A percentile compares a stretch with the other conserved stretches of the same genome.
phyloP scores from a whole-genome alignment of 2,113 vertebrate species.

The Rattus rattus region DNA sequence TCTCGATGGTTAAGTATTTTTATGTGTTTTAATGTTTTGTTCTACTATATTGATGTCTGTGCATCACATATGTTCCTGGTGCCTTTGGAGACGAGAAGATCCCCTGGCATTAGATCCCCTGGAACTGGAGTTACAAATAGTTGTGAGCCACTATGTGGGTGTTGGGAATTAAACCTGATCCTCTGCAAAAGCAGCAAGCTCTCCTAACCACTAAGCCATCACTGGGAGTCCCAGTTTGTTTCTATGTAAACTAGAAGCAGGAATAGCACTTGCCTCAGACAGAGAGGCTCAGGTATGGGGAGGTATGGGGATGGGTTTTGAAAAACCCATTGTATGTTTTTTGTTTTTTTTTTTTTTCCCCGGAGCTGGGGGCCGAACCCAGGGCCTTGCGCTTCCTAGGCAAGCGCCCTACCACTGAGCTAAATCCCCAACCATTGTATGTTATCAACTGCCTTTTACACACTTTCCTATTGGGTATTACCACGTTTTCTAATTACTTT shows the following conservation, averaged over 20 bases:
- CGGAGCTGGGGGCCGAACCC: too few relatives aligned
- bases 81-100: not conserved
- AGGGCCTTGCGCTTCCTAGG: too few relatives aligned
- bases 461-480: conserved; percentile 13
- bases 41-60: not conserved
- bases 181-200: not conserved
- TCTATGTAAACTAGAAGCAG: conserved; percentile 43
- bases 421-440: too few relatives aligned
- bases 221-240: not conserved
- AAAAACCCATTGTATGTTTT: not conserved
- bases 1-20: not conserved
- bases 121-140: not conserved
- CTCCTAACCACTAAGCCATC: not conserved
- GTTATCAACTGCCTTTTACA: not conserved
- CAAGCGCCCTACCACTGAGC: too few relatives aligned
- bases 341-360: too few relatives aligned
- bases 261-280: not conserved
- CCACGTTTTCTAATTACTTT: conserved; percentile 23
- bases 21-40: not conserved
- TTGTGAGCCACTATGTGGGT: not conserved
- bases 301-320: not conserved
- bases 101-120: not conserved
- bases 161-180: not conserved
- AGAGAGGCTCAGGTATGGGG: not conserved
- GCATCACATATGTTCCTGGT: not conserved